Evolutionary conservation across 2,888 invertebrate species (phyloP), one percentile per base, ranked within the genome.

Genomic region (Chydorus sphaericus): DNA sequence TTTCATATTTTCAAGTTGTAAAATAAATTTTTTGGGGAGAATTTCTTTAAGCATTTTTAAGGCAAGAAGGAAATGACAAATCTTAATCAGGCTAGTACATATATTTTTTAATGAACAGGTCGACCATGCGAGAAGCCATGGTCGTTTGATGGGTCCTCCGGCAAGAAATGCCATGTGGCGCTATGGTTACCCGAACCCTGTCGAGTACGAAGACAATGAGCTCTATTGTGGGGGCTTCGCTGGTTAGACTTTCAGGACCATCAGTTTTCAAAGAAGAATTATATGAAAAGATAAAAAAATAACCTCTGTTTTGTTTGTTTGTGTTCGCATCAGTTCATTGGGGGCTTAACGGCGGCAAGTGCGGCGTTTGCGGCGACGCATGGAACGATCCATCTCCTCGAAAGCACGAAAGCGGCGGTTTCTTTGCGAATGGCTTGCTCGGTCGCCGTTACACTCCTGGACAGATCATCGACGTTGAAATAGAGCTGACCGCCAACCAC

Each of bases 161-260:
- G 84, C 90, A 0, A 77, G 93, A 59, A 90, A 92, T 72, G 83
- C 86, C 50, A 91, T 92, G 90, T 94, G 93, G 93, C 76, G 93
- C 59, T 86, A 85, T 66, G 93, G 93, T 1, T 93, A 84, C 71
- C 85, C 86, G n/a, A 91, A 87, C 71, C 89, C 93, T 2, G 87
- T 88, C 58, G 90, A 93, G 71, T 93, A 91, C 68, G 89, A 92
- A 65, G 92, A 93, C 70, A 92, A 92, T 66, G 91, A 92, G 71
- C 77, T 92, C 16, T 92, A 86, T 71, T 93, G 93, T 67, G 92
- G 91, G 26, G 92, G 90, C 53, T 87, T 85, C 67, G 83, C 87
- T 69, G 85, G 85, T 85, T 63, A 65, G 14, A 14, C 10, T 5
- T 23, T 18, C 30, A n/a, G n/a, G n/a, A n/a, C n/a, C n/a, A n/a